Conservation (phyloP, 2,888 invertebrate species). For the Zhuqinia jingwanae region DNA sequence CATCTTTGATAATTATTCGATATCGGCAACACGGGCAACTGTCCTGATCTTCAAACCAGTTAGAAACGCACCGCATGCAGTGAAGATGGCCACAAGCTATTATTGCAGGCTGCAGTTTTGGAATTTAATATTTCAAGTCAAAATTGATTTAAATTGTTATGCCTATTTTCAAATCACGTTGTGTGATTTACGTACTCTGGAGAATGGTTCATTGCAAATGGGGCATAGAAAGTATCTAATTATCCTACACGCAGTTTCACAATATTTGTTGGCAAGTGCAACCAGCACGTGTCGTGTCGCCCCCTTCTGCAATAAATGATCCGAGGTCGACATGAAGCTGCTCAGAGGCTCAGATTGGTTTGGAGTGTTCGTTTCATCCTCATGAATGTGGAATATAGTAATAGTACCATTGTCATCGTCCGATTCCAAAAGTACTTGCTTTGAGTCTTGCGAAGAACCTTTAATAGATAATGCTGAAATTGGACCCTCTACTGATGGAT, state of each 20-base stretch:
- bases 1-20: conserved; percentile 40
- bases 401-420: too few species aligned
- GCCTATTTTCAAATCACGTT: not conserved
- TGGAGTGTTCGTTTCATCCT: not conserved
- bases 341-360: too few species aligned
- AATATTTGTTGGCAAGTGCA: not conserved
- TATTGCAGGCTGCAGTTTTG: conserved; percentile 47
- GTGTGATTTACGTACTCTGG: conserved; percentile 14
- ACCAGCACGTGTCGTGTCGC: not conserved
- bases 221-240: conserved; percentile 51
- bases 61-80: conserved; percentile 48
- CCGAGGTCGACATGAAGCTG: too few species aligned
- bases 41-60: conserved; percentile 60
- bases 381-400: not conserved
- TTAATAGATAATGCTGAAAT: not conserved
- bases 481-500: not conserved
- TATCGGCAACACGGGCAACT: conserved; percentile 64
- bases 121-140: not conserved
- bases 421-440: not conserved
- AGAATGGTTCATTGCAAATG: conserved; percentile 55
- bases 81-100: conserved; percentile 60
- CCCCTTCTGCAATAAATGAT: too few species aligned
- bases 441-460: not conserved
- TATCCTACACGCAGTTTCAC: not conserved
- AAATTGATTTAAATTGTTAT: not conserved